phyloP scores from a whole-genome alignment of 2,797 vertebrate genomes.

The Mormyrops attenuatus region DNA sequence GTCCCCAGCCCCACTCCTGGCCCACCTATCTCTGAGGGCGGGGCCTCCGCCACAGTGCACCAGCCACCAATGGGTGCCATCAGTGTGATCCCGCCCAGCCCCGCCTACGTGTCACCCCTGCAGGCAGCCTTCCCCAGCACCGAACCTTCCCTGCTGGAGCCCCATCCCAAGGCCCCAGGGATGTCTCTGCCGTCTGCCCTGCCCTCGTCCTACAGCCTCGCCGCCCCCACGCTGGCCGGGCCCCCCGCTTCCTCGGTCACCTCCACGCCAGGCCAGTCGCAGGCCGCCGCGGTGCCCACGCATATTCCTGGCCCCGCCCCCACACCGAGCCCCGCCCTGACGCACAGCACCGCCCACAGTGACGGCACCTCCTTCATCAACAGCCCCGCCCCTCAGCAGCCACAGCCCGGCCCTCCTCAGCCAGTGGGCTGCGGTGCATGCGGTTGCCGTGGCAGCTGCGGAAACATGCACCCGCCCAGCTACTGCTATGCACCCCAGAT shows the following conservation, averaged over 20 bases:
- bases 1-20: constrained; percentile 19
- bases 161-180: constrained; percentile 33
- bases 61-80: constrained; percentile 59
- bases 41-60: constrained; percentile 50
- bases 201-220: constrained; percentile 49
- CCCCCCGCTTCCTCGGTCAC: constrained; percentile 49
- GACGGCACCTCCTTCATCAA: constrained; percentile 70
- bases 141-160: constrained; percentile 56
- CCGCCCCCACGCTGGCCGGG: constrained; percentile 46
- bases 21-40: constrained; percentile 45
- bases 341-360: constrained; percentile 73
- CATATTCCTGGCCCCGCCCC: constrained; percentile 54
- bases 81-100: constrained; percentile 62
- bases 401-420: constrained; percentile 49
- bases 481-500: constrained; percentile 78
- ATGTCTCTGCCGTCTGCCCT: constrained; percentile 13
- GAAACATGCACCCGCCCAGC: constrained; percentile 60
- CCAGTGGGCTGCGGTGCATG: constrained; percentile 69
- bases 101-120: constrained; percentile 57
- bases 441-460: constrained; percentile 75
- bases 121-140: constrained; percentile 45
- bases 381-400: constrained; percentile 10
- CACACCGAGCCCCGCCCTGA: constrained; percentile 59
- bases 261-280: background rate
- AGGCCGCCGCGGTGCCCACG: constrained; percentile 12